Percentiles rank a stretch among this genome's conserved stretches.
Evolutionary conservation across 2,797 vertebrate species (phyloP).

Genomic region (Melanotaenia nigrans): DNA sequence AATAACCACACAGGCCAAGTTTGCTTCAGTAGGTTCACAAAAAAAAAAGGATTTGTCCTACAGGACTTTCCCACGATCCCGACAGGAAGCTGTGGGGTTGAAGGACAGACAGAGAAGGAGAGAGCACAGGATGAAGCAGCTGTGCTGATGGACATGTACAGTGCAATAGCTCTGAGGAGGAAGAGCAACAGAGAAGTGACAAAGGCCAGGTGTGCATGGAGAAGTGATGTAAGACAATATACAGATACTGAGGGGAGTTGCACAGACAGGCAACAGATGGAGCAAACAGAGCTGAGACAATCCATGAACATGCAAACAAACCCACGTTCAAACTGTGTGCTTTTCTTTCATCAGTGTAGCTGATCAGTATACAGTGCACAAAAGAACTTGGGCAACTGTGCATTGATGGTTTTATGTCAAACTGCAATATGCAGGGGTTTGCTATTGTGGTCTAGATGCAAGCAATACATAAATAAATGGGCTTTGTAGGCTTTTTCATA

Average conservation of each 20-base stretch:
- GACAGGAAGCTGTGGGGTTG: slow-evolving; percentile 72
- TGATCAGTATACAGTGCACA: slow-evolving; percentile 3
- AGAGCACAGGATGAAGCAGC: slow-evolving; percentile 20
- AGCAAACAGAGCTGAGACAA: slow-evolving; percentile 32
- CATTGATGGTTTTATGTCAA: not conserved
- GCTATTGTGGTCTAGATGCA: too few species aligned
- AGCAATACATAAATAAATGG: too few species aligned
- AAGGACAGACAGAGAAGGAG: slow-evolving; percentile 18
- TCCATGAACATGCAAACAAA: slow-evolving; percentile 23
- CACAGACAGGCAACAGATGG: slow-evolving; percentile 15
- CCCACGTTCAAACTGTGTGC: slow-evolving; percentile 11
- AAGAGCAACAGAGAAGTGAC: slow-evolving; percentile 33
- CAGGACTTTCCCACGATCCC: slow-evolving; percentile 73
- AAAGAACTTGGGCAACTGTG: not conserved
- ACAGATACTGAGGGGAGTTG: slow-evolving; percentile 10
- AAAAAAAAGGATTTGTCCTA: slow-evolving; percentile 18
- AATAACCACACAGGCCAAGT: slow-evolving; percentile 36
- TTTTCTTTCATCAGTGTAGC: slow-evolving; percentile 12
- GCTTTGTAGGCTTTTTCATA: too few species aligned
- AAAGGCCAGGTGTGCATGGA: slow-evolving; percentile 48
- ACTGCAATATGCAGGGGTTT: not conserved
- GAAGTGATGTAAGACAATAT: slow-evolving; percentile 17
- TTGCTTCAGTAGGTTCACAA: slow-evolving; percentile 27
- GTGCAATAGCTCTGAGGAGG: slow-evolving; percentile 14
- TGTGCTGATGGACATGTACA: slow-evolving; percentile 26